Evolutionary conservation across 2,888 invertebrate genomes (phyloP).

Genomic region (Marronus borbonicus): DNA sequence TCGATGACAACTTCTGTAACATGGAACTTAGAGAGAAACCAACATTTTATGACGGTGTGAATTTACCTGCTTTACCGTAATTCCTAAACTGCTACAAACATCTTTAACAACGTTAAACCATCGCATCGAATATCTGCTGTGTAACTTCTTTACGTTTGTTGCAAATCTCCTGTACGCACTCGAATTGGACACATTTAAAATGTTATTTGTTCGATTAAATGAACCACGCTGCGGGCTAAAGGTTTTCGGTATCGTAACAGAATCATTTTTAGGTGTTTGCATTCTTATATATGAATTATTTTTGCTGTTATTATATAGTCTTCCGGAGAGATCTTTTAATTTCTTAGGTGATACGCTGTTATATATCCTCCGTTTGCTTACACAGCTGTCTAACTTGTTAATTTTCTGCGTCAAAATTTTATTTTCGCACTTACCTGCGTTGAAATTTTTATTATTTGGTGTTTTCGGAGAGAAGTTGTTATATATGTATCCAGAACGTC

Average conservation of each 20-base stretch:
- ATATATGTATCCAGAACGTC: background rate
- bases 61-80: constrained; percentile 62
- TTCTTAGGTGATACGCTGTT: constrained; percentile 48
- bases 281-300: constrained; percentile 16
- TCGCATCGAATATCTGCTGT: constrained; percentile 58
- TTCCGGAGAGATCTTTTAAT: constrained; percentile 31
- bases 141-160: constrained; percentile 59
- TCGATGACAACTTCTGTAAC: constrained; percentile 50
- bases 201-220: constrained; percentile 33
- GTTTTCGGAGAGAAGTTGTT: constrained; percentile 43
- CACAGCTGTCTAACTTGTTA: constrained; percentile 42
- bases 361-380: constrained; percentile 40
- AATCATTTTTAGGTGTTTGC: constrained; percentile 7
- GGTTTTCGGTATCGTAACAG: constrained; percentile 40
- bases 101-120: constrained; percentile 61
- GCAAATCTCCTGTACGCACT: constrained; percentile 54
- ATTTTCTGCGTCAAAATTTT: constrained; percentile 37
- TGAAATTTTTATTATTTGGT: constrained; percentile 36
- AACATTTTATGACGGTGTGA: too few relatives aligned
- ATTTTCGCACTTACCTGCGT: constrained; percentile 9
- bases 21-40: background rate
- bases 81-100: constrained; percentile 61
- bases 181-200: constrained; percentile 47
- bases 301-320: constrained; percentile 20
- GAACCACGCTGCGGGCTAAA: constrained; percentile 31